Evolutionary conservation across 2,113 vertebrate species (phyloP).

Genomic region (Crotalus horridus): DNA sequence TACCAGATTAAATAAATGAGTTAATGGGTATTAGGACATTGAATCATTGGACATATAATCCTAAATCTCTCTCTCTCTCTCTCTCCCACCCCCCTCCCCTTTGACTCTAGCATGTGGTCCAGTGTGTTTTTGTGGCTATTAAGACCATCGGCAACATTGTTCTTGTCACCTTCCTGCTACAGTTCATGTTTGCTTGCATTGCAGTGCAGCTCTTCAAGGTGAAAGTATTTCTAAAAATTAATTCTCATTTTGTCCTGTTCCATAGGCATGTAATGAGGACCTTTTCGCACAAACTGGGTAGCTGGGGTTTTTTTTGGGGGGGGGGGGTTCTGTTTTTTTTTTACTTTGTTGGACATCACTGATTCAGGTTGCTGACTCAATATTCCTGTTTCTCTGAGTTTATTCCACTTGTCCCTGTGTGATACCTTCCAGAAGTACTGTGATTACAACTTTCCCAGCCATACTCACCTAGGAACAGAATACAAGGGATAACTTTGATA

Average conservation of each 20-base stretch:
- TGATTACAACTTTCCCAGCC: neutral
- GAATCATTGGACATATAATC: neutral
- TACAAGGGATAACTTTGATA: neutral
- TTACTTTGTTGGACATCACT: neutral
- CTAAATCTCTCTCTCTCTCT: neutral
- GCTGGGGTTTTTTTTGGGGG: neutral
- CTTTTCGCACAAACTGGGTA: neutral
- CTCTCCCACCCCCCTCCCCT: neutral
- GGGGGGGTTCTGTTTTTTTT: neutral
- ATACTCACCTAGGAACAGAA: neutral
- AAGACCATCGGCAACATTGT: conserved; percentile 98
- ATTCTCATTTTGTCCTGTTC: neutral
- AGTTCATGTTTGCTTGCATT: conserved; percentile 97
- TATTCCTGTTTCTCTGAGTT: neutral
- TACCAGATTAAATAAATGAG: neutral
- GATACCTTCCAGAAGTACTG: neutral
- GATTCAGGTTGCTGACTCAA: neutral
- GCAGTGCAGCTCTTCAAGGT: conserved; percentile 99
- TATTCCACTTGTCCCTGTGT: neutral
- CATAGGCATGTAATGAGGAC: neutral
- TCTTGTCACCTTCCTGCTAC: conserved; percentile 88
- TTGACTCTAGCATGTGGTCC: conserved; percentile 88
- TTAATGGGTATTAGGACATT: neutral
- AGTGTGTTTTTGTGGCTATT: conserved; percentile 96
- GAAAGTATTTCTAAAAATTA: conserved; percentile 1